Evolutionary conservation across 1,140 invertebrate genomes (phyloP), one percentile per base, ranked within the genome.

Genomic region (Triops longicaudatus): DNA sequence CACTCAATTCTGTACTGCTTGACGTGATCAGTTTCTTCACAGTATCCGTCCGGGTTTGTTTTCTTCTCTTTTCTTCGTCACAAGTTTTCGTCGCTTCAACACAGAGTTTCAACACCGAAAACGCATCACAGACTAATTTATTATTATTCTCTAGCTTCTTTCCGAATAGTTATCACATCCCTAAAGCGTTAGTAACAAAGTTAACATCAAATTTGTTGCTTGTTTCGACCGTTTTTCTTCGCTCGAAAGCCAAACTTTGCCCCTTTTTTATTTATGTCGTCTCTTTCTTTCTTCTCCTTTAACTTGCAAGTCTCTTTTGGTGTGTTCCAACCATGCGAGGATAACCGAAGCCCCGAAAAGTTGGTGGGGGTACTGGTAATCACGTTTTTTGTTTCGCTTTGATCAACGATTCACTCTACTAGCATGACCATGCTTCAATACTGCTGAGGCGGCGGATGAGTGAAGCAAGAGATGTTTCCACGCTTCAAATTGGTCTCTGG

Each of bases 311-410:
- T n/a, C 50, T 63, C 50, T 63, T 63, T 22, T 63, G 2, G 50
- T 63, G 50, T 63, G 50, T 63, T 63, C 50, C 50, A 63, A 10
- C 22, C 10, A 63, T 63, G 50, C 50, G 50, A 63, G 22, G 50
- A 63, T 37, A 37, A 63, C 14, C 17, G 50, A 63, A 63, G 50
- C 50, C 50, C 50, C 50, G 10, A 63, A 63, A 63, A 63, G 50
- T 63, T 63, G 50, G 50, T 63, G 10, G 50, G 31, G 50, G 50
- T 63, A 22, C 50, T 63, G 31, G 31, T 63, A 63, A 63, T 63
- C 50, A 63, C 50, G 50, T 63, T 63, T 63, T 63, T 63, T 63
- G 50, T 63, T 63, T 63, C 50, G 50, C 17, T 63, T 63, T 63
- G 50, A 63, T 63, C 50, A 63, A 63, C 50, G 50, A 9, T 63